Conservation (phyloP, 2,113 vertebrate species). For the Porphyrio hochstetteri region DNA sequence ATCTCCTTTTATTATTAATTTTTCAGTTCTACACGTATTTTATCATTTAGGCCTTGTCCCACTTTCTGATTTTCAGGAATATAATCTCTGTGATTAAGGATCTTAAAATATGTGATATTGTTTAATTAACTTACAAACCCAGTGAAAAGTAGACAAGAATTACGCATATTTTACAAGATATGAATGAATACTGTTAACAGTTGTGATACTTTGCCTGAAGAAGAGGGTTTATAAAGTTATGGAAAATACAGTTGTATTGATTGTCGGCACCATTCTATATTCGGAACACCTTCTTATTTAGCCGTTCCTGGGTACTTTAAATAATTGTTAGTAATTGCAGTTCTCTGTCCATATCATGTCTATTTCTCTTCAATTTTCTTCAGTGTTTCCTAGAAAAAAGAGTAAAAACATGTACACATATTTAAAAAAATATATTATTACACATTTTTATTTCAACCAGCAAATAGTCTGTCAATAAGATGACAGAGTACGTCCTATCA, state of each 20-base stretch:
- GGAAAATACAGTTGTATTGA: neutral
- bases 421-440: neutral
- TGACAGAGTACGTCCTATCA: neutral
- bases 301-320: neutral
- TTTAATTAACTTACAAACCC: neutral
- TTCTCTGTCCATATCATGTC: neutral
- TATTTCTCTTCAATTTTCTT: neutral
- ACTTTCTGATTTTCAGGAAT: neutral
- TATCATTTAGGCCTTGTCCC: neutral
- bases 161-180: neutral
- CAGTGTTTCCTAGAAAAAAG: neutral
- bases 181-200: neutral
- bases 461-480: neutral
- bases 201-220: neutral
- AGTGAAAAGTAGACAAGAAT: neutral
- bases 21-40: neutral
- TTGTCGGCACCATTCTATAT: neutral
- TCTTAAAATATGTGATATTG: neutral
- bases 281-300: neutral
- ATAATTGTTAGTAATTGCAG: neutral
- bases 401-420: fast-evolving
- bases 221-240: neutral
- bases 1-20: neutral
- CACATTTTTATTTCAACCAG: neutral
- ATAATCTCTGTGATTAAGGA: neutral